A percentile compares a stretch with the other conserved stretches of the same genome.
phyloP scores from a whole-genome alignment of 1,140 invertebrate species.

The Tetragonula clypearis region DNA sequence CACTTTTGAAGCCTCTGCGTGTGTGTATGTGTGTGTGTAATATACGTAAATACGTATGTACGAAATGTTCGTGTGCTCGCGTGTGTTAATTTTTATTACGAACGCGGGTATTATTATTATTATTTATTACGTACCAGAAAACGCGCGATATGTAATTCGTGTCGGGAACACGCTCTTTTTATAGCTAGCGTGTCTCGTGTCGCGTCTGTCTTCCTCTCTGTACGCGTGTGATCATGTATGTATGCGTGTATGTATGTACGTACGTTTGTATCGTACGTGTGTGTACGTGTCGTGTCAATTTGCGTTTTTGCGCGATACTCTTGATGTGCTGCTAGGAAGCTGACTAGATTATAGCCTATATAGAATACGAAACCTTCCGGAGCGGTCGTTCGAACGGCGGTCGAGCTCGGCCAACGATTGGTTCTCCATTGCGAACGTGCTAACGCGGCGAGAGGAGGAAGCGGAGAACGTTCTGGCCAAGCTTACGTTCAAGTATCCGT shows the following conservation, averaged over 20 bases:
- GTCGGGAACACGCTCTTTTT: background rate
- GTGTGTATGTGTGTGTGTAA: background rate
- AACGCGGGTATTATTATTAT: background rate
- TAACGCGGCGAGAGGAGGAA: conserved; percentile 34
- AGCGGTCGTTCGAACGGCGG: conserved; percentile 23
- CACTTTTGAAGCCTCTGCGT: conserved; percentile 65
- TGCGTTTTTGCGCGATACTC: conserved; percentile 60
- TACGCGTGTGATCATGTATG: background rate
- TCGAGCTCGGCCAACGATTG: background rate
- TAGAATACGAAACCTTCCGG: conserved; percentile 70
- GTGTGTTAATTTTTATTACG: background rate
- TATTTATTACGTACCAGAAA: background rate
- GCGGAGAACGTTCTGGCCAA: conserved; percentile 16
- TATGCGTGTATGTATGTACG: conserved; percentile 23
- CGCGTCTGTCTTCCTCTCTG: background rate
- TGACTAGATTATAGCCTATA: conserved; percentile 80
- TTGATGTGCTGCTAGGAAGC: conserved; percentile 81
- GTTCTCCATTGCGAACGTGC: conserved; percentile 37
- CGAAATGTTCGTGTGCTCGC: background rate
- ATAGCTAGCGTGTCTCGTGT: background rate
- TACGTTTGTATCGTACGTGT: background rate
- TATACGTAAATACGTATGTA: background rate
- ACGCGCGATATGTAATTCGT: background rate
- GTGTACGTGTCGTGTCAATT: conserved; percentile 17
- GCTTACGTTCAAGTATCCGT: background rate